Evolutionary conservation across 2,113 vertebrate genomes (phyloP).

Genomic region (Sphyrna mokarran): DNA sequence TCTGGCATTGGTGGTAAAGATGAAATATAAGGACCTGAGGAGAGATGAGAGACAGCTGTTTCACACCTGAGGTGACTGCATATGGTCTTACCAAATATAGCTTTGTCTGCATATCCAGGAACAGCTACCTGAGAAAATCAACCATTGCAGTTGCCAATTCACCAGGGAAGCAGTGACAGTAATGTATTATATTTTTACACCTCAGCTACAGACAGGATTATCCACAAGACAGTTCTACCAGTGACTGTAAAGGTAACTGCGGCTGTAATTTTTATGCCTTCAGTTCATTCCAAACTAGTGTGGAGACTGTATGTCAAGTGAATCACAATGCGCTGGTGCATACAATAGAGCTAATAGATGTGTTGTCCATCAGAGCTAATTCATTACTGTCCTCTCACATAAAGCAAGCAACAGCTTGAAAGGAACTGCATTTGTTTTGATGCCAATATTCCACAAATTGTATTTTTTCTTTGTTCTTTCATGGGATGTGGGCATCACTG

Average conservation of each 20-base stretch:
- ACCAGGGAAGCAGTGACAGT: background rate
- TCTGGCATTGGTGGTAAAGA: background rate
- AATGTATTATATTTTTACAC: background rate
- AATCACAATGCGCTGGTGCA: slow-evolving; percentile 1
- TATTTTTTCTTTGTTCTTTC: too few relatives aligned
- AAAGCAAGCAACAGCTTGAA: background rate
- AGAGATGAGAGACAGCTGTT: background rate
- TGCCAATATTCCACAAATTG: background rate
- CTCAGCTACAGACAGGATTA: background rate
- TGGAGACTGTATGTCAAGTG: background rate
- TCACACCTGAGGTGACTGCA: background rate
- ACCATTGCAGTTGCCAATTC: background rate
- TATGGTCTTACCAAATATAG: background rate
- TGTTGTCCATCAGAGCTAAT: background rate
- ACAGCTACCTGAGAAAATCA: background rate
- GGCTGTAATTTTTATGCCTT: background rate
- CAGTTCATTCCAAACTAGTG: background rate
- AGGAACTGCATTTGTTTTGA: background rate
- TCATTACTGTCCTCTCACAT: background rate
- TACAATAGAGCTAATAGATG: background rate
- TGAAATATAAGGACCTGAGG: background rate
- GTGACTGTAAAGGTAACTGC: background rate
- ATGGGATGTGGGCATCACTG: too few relatives aligned
- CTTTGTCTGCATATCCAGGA: background rate
- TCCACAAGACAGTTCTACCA: background rate